Percentiles rank a stretch among this genome's conserved stretches.
Conservation (phyloP, 2,113 vertebrate species). For the Tinamus guttatus region DNA sequence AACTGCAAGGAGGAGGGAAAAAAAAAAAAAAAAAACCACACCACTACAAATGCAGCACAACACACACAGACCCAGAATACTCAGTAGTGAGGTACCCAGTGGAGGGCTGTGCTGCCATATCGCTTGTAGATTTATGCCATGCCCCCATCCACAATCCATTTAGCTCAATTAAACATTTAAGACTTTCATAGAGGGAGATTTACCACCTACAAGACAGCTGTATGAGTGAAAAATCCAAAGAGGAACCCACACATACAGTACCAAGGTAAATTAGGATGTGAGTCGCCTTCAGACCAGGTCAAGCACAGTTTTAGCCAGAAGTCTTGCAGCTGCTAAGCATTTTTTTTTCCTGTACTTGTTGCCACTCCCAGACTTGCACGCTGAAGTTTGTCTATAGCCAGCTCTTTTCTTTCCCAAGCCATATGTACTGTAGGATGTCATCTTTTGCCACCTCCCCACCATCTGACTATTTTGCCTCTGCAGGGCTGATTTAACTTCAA, state of each 20-base stretch:
- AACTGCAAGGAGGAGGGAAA: constrained; percentile 48
- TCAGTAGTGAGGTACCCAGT: background rate
- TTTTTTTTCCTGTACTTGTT: background rate
- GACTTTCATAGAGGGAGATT: background rate
- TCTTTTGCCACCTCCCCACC: constrained; percentile 18
- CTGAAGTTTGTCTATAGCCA: background rate
- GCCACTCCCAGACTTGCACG: background rate
- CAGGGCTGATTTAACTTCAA: background rate
- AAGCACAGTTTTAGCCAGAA: background rate
- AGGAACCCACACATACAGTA: background rate
- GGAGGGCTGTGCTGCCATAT: background rate
- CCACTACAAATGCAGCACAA: too few species aligned
- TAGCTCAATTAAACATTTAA: background rate
- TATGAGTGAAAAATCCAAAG: background rate
- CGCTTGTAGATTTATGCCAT: background rate
- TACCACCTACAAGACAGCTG: background rate
- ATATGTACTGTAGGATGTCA: background rate
- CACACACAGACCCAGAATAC: background rate
- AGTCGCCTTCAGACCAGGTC: background rate
- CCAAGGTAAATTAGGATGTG: background rate
- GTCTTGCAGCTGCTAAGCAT: background rate
- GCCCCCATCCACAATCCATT: background rate
- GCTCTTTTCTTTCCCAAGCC: background rate
- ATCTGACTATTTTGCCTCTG: constrained; percentile 17
- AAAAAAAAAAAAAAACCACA: background rate